phyloP scores from a whole-genome alignment of 2,797 vertebrate genomes.

The Hoplostethus mediterraneus region DNA sequence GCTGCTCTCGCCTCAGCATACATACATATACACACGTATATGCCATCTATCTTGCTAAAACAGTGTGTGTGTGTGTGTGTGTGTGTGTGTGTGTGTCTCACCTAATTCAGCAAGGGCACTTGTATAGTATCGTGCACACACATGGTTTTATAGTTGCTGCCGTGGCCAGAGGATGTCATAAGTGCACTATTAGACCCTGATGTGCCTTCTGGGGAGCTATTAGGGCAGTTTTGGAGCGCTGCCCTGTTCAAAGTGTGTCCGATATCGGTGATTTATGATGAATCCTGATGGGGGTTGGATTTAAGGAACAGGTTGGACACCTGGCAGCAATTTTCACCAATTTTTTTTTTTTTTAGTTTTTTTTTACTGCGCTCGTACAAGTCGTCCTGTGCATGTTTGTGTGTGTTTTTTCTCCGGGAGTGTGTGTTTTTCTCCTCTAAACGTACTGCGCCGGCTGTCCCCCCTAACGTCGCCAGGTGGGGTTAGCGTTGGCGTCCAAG shows the following conservation, averaged over 20 bases:
- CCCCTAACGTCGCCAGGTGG: conserved; percentile 78
- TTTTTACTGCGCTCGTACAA: conserved; percentile 1
- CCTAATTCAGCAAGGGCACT: conserved; percentile 59
- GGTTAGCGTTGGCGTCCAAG: conserved; percentile 74
- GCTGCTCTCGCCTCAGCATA: too few relatives aligned
- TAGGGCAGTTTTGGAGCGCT: conserved; percentile 50
- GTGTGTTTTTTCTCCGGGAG: not conserved
- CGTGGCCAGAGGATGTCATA: conserved; percentile 34
- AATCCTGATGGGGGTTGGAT: conserved; percentile 36
- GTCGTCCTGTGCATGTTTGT: not conserved
- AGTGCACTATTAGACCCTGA: conserved; percentile 61
- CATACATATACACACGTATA: too few relatives aligned
- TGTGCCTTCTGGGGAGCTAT: conserved; percentile 53
- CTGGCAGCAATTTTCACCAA: conserved; percentile 66
- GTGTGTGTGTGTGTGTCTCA: conserved; percentile 33
- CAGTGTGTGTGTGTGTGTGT: not conserved
- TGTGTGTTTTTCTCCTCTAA: not conserved
- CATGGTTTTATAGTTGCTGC: conserved; percentile 50
- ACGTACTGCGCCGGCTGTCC: conserved; percentile 26
- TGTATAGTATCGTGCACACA: conserved; percentile 52
- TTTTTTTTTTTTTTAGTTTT: conserved; percentile 42
- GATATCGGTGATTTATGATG: conserved; percentile 63
- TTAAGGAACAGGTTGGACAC: conserved; percentile 47
- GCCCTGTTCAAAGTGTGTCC: conserved; percentile 46
- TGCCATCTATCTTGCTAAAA: not conserved